Evolutionary conservation across 1,140 invertebrate genomes (phyloP).

Genomic region (Anastatus disparis): DNA sequence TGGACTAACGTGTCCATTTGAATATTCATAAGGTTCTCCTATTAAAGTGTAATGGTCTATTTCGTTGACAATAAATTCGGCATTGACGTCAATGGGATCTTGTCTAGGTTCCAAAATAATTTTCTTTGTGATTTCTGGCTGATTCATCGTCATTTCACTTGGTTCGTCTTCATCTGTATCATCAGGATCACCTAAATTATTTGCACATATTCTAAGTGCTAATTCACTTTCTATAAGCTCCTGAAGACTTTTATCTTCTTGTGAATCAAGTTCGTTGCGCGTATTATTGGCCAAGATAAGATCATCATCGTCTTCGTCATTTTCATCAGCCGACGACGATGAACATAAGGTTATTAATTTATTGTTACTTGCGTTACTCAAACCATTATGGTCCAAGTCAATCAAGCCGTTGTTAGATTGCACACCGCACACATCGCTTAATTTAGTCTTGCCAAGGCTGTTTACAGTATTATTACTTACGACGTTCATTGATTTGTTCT

Average conservation of each 20-base stretch:
- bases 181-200: slow-evolving; percentile 39
- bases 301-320: slow-evolving; percentile 55
- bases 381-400: slow-evolving; percentile 59
- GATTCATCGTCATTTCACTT: slow-evolving; percentile 8
- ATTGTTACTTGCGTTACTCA: slow-evolving; percentile 58
- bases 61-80: slow-evolving; percentile 57
- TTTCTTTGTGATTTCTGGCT: slow-evolving; percentile 49
- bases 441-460: slow-evolving; percentile 36
- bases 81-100: slow-evolving; percentile 49
- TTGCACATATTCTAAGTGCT: slow-evolving; percentile 57
- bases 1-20: slow-evolving; percentile 50
- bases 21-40: slow-evolving; percentile 51
- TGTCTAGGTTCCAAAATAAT: slow-evolving; percentile 50
- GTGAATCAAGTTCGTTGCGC: slow-evolving; percentile 52
- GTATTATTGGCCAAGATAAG: slow-evolving; percentile 56
- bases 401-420: slow-evolving; percentile 66
- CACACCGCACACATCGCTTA: slow-evolving; percentile 58
- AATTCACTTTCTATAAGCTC: slow-evolving; percentile 64
- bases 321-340: slow-evolving; percentile 56
- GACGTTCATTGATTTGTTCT: slow-evolving; percentile 62
- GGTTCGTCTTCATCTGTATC: slow-evolving; percentile 26
- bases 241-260: slow-evolving; percentile 62
- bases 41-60: slow-evolving; percentile 52
- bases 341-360: slow-evolving; percentile 60
- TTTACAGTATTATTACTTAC: slow-evolving; percentile 60